Conservation (phyloP, 2,113 vertebrate genomes). For the Periophthalmus modestus region DNA sequence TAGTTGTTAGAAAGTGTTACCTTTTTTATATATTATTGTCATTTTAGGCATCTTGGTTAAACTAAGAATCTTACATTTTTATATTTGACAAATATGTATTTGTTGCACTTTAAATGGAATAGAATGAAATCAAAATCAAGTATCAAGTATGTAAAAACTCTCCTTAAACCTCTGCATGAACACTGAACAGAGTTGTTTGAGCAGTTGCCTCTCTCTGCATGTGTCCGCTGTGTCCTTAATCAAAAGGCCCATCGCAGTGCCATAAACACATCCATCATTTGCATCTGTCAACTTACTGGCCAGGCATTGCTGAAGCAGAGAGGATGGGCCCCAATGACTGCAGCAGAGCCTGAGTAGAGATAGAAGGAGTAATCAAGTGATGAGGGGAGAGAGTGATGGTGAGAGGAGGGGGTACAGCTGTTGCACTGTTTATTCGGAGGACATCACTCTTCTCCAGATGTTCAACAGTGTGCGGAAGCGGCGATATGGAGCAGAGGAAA, state of each 20-base stretch:
- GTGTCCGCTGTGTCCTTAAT: slow-evolving; percentile 27
- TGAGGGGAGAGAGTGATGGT: slow-evolving; percentile 38
- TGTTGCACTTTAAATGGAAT: no score
- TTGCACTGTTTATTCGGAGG: slow-evolving; percentile 69
- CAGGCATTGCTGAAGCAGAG: slow-evolving; percentile 22
- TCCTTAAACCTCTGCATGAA: background rate
- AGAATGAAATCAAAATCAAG: background rate
- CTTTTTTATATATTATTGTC: no score
- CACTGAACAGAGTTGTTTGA: background rate
- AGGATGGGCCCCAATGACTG: slow-evolving; percentile 16
- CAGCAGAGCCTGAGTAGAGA: slow-evolving; percentile 29
- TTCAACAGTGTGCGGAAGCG: slow-evolving; percentile 59
- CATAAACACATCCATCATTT: slow-evolving; percentile 42
- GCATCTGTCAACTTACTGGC: slow-evolving; percentile 28
- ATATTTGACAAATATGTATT: no score
- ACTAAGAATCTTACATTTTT: no score
- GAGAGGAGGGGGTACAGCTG: slow-evolving; percentile 65
- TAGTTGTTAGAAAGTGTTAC: no score
- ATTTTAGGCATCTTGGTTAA: no score
- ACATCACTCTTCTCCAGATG: slow-evolving; percentile 76
- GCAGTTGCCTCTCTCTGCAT: slow-evolving; percentile 10
- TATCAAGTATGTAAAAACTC: background rate
- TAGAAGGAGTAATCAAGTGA: slow-evolving; percentile 38
- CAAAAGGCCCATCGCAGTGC: slow-evolving; percentile 6
- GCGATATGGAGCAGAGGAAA: slow-evolving; percentile 31